A percentile compares a stretch with the other conserved stretches of the same genome.
Evolutionary conservation across 1,140 invertebrate species (phyloP).

Genomic region (Papilio machaon): DNA sequence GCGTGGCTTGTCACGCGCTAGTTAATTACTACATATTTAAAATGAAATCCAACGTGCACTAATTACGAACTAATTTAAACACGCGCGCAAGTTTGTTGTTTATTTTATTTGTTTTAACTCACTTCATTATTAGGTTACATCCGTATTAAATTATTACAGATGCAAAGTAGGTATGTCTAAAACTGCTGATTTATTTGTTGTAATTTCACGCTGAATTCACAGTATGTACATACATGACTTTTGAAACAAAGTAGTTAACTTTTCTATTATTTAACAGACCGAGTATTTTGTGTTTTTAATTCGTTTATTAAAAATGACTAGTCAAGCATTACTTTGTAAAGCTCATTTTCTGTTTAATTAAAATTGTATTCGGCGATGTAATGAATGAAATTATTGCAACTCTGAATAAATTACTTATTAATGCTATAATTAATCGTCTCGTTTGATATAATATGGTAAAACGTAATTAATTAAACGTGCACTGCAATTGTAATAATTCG

Average conservation of each 20-base stretch:
- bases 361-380: conserved; percentile 10
- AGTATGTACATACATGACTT: not conserved
- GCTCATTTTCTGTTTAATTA: conserved; percentile 16
- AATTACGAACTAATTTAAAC: conserved; percentile 10
- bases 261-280: not conserved
- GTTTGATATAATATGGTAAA: not conserved
- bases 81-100: conserved; percentile 7
- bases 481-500: not conserved
- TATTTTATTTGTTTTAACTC: not conserved
- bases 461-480: not conserved
- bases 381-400: conserved; percentile 14
- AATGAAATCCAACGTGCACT: conserved; percentile 17
- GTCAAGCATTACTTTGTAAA: not conserved
- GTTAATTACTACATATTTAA: conserved; percentile 25
- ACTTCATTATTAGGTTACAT: conserved; percentile 5
- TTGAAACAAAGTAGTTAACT: not conserved
- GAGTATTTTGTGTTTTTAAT: not conserved
- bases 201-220: not conserved
- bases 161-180: not conserved
- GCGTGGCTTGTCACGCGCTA: conserved; percentile 4
- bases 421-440: conserved; percentile 4
- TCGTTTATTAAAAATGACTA: conserved; percentile 1
- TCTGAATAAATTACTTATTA: conserved; percentile 15
- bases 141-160: not conserved
- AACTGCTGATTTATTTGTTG: not conserved